Percentiles rank a stretch among this genome's conserved stretches.
Evolutionary conservation across 1,140 invertebrate genomes (phyloP).

Genomic region (Copidosoma floridanum): DNA sequence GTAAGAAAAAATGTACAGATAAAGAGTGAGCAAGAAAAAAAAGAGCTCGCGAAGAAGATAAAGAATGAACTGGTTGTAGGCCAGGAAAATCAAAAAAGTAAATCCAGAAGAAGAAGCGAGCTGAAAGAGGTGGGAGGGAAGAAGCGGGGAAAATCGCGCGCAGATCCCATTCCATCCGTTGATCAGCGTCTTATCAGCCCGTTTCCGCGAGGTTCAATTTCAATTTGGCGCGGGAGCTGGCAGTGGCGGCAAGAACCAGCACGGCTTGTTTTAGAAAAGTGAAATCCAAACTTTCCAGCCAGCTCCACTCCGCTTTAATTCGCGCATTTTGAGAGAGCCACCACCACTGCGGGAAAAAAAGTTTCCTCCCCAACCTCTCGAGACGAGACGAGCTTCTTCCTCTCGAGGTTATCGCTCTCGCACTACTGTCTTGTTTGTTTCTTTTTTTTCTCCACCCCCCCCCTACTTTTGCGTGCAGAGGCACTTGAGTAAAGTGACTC

Average conservation of each 20-base stretch:
- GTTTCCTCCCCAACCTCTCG: not conserved
- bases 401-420: too few species aligned
- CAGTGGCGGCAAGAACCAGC: too few species aligned
- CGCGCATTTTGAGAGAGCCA: slow-evolving; percentile 5
- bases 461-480: not conserved
- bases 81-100: not conserved
- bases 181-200: slow-evolving; percentile 18
- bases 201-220: slow-evolving; percentile 5
- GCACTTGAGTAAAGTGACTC: not conserved
- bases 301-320: slow-evolving; percentile 4
- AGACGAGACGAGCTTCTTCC: not conserved
- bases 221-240: not conserved
- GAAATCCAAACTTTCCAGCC: slow-evolving; percentile 10
- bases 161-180: slow-evolving; percentile 14
- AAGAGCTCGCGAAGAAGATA: not conserved
- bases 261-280: not conserved
- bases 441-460: too few species aligned
- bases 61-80: not conserved
- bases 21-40: too few species aligned
- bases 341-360: too few species aligned
- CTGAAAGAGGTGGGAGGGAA: not conserved
- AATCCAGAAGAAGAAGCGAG: not conserved
- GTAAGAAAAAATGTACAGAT: too few species aligned
- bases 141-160: not conserved
- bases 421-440: too few species aligned